Conservation (phyloP, 2,113 vertebrate genomes). For the Dromiciops gliroides region DNA sequence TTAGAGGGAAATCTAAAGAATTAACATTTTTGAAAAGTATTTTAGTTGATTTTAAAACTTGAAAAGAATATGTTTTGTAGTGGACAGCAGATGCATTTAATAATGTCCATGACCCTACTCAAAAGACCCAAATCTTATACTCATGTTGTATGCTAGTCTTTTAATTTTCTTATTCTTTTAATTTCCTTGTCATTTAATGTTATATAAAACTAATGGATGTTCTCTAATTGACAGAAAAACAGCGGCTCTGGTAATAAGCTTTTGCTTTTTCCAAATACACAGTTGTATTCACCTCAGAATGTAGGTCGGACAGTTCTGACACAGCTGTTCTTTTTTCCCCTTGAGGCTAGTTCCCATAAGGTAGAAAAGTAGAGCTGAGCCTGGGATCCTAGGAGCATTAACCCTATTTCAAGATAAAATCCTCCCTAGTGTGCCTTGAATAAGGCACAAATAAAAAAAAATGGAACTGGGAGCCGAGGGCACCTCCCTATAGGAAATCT, state of each 20-base stretch:
- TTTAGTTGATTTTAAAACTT: background rate
- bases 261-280: too few relatives aligned
- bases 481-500: background rate
- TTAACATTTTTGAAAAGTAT: background rate
- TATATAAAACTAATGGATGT: too few relatives aligned
- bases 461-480: background rate
- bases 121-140: background rate
- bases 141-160: background rate
- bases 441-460: background rate
- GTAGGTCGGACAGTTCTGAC: background rate
- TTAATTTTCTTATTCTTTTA: too few relatives aligned
- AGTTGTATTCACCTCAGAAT: background rate
- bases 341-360: background rate
- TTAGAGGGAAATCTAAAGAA: too few relatives aligned
- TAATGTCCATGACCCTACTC: background rate
- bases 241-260: too few relatives aligned
- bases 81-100: background rate
- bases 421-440: background rate
- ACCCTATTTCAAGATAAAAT: background rate
- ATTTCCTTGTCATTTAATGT: too few relatives aligned
- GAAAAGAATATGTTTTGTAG: background rate
- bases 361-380: background rate
- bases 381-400: background rate
- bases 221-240: too few relatives aligned
- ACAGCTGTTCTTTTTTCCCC: background rate